Percentiles rank a stretch among this genome's conserved stretches.
Conservation (phyloP, 2,797 vertebrate genomes). For the Rhinella marina region DNA sequence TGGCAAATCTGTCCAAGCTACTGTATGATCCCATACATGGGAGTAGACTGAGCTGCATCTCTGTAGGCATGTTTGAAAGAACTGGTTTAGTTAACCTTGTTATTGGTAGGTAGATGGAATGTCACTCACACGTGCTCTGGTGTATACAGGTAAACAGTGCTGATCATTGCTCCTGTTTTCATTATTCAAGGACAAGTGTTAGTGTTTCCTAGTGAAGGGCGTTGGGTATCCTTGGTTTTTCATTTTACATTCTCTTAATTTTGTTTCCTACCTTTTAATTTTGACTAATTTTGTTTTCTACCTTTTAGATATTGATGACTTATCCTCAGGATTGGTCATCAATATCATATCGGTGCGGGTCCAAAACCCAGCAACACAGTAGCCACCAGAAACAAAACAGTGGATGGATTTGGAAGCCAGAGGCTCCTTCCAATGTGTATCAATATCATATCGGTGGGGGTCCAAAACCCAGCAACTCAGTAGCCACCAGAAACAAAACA, state of each 20-base stretch:
- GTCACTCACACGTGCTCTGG: not conserved
- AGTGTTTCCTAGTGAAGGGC: constrained; percentile 10
- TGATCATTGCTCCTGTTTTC: constrained; percentile 38
- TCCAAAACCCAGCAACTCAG: too few relatives aligned
- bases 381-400: too few relatives aligned
- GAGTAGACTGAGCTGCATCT: not conserved
- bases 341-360: too few relatives aligned
- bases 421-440: too few relatives aligned
- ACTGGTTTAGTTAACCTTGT: constrained; percentile 42
- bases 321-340: too few relatives aligned
- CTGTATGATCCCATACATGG: not conserved
- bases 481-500: too few relatives aligned
- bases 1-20: not conserved
- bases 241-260: not conserved
- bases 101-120: constrained; percentile 33
- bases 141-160: constrained; percentile 57
- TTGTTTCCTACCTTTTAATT: not conserved
- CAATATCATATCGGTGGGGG: too few relatives aligned
- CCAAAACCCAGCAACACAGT: too few relatives aligned
- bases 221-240: not conserved
- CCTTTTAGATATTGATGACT: too few relatives aligned
- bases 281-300: not conserved
- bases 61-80: not conserved
- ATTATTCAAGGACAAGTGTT: constrained; percentile 34
- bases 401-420: too few relatives aligned